These are phyloP conservation scores for Albula goreensis DNA, from an alignment of 2,113 vertebrate species.

Conservation along the genomic window DNA sequence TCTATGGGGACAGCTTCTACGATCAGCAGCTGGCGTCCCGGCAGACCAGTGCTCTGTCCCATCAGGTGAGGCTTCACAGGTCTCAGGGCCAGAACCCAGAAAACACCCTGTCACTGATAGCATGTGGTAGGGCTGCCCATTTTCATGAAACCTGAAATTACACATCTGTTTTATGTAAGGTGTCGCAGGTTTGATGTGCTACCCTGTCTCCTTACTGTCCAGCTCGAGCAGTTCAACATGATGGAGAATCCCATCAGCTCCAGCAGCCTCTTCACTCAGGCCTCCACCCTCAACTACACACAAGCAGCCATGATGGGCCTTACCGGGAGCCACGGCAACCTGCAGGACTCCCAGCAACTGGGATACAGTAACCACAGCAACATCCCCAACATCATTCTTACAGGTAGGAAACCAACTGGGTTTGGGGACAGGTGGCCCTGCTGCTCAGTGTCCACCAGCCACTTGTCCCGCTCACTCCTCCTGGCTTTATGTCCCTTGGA, in stretches of 20 bases:
- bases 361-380: constrained; percentile 85
- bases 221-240: constrained; percentile 99
- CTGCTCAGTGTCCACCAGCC: too few relatives aligned
- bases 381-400: constrained; percentile 98
- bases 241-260: constrained; percentile 91
- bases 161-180: too few relatives aligned
- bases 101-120: neutral
- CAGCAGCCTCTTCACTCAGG: constrained; percentile 86
- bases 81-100: neutral
- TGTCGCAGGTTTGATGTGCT: neutral
- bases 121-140: neutral
- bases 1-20: constrained; percentile 95
- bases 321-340: constrained; percentile 80
- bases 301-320: constrained; percentile 98
- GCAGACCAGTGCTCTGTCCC: constrained; percentile 95
- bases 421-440: neutral
- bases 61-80: constrained; percentile 78
- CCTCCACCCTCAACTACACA: constrained; percentile 94
- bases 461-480: too few relatives aligned
- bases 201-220: constrained; percentile 18
- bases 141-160: too few relatives aligned
- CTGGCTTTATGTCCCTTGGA: too few relatives aligned
- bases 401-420: constrained; percentile 72
- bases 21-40: constrained; percentile 94
- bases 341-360: constrained; percentile 85